phyloP scores from a whole-genome alignment of 1,140 invertebrate genomes.

The Drosophila triauraria region DNA sequence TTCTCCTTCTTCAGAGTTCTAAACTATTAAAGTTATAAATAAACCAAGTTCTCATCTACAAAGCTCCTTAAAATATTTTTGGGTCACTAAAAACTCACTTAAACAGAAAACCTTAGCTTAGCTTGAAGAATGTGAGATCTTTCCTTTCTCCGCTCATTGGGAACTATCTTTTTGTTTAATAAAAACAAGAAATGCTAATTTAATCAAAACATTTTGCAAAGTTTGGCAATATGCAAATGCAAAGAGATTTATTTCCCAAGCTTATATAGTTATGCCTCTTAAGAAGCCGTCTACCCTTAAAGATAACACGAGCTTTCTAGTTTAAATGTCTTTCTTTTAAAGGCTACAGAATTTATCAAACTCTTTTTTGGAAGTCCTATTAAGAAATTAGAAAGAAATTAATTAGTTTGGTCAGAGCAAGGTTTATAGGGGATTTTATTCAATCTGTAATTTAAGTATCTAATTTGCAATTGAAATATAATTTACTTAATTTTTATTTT shows the following conservation, averaged over 20 bases:
- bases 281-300: not conserved
- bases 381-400: too few relatives aligned
- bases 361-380: not conserved
- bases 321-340: not conserved
- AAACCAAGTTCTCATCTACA: too few relatives aligned
- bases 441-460: not conserved
- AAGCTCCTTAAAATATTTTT: not conserved
- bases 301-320: not conserved
- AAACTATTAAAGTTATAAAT: too few relatives aligned
- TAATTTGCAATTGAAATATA: too few relatives aligned
- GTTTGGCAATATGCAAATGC: constrained; percentile 2
- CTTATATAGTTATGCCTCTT: constrained; percentile 1
- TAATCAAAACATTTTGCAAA: not conserved
- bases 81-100: not conserved
- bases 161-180: not conserved
- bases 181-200: constrained; percentile 5
- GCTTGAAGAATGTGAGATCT: not conserved
- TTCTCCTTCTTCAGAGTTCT: too few relatives aligned
- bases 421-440: not conserved
- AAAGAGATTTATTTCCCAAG: constrained; percentile 1
- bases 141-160: not conserved
- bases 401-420: too few relatives aligned
- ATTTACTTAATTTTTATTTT: not conserved
- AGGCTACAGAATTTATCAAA: not conserved
- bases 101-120: not conserved